Percentiles rank a stretch among this genome's conserved stretches.
phyloP scores from a whole-genome alignment of 2,113 vertebrate species.

The Dromiciops gliroides region DNA sequence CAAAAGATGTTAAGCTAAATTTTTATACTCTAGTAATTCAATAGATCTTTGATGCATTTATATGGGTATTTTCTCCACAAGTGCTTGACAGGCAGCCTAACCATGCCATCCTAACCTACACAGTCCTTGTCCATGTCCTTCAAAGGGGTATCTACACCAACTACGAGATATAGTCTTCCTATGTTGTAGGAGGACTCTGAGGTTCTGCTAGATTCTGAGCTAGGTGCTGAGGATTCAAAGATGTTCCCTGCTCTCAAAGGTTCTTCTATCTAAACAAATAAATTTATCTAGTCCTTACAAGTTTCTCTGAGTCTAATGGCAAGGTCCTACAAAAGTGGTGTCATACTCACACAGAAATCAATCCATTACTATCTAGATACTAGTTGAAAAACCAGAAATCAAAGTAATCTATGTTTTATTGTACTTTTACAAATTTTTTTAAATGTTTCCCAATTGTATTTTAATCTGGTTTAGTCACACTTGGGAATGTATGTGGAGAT shows the following conservation, averaged over 20 bases:
- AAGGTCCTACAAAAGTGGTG: not conserved
- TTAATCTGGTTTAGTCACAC: not conserved
- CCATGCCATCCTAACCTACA: not conserved
- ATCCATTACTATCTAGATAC: not conserved
- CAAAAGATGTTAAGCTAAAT: not conserved
- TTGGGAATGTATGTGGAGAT: not conserved
- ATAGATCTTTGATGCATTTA: not conserved
- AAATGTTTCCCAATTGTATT: not conserved
- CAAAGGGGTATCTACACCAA: not conserved
- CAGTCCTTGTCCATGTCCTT: not conserved
- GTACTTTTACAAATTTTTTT: not conserved
- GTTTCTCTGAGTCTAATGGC: not conserved
- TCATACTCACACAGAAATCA: not conserved
- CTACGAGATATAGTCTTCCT: not conserved
- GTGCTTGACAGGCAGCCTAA: not conserved
- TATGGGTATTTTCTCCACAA: not conserved
- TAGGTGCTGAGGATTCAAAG: not conserved
- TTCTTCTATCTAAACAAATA: not conserved
- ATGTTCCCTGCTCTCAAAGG: not conserved
- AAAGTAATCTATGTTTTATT: not conserved
- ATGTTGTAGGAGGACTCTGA: too few relatives aligned
- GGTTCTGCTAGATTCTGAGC: not conserved
- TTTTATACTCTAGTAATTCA: not conserved
- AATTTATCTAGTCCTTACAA: not conserved
- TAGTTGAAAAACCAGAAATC: not conserved